Percentiles rank a stretch among this genome's conserved stretches.
phyloP scores from a whole-genome alignment of 2,113 vertebrate species.

The Eira barbara region DNA sequence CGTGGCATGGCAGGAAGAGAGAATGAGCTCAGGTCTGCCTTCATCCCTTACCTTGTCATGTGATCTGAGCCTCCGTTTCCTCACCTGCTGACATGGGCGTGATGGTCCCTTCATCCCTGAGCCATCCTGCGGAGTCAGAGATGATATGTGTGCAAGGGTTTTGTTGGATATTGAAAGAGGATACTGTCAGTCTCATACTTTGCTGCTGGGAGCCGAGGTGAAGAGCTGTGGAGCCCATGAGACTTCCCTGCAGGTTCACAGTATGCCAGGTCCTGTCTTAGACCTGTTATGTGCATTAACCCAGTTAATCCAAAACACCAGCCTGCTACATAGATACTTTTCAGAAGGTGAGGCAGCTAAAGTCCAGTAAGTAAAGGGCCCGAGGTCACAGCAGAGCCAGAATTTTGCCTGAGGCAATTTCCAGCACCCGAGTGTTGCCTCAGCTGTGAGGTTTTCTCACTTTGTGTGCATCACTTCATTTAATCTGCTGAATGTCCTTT shows the following conservation, averaged over 20 bases:
- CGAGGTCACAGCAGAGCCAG: background rate
- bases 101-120: background rate
- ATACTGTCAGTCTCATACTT: background rate
- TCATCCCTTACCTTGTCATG: background rate
- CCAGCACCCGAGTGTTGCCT: accelerated
- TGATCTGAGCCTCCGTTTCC: background rate
- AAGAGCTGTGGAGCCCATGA: background rate
- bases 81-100: background rate
- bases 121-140: background rate
- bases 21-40: background rate
- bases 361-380: too few relatives aligned
- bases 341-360: background rate
- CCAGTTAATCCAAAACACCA: background rate
- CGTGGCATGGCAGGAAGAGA: background rate
- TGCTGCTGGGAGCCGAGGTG: background rate
- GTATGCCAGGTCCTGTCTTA: background rate
- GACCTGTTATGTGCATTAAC: background rate
- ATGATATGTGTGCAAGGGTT: too few relatives aligned
- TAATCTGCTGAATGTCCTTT: background rate
- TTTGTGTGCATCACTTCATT: background rate
- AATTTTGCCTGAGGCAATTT: background rate
- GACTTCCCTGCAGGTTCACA: background rate
- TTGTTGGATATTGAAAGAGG: background rate
- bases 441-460: background rate
- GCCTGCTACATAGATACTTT: background rate